Base-by-base conservation (phyloP, 92 coral and sea anemone genomes). In the Zoanthus gigantus region DNA sequence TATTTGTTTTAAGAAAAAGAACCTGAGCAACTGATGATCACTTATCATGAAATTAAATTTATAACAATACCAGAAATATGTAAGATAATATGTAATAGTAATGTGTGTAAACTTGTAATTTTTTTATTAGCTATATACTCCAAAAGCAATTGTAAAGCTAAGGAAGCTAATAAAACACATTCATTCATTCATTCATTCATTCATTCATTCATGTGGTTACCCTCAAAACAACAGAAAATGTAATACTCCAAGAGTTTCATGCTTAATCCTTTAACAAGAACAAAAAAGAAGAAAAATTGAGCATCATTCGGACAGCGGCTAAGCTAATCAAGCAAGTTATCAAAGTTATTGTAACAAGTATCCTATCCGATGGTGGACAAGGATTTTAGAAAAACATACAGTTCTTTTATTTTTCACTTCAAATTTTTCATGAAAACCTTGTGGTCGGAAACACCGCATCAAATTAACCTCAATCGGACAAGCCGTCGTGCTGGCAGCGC, bases 391-490 rank as follows among this genome's bases (percentile, higher is more conserved):
- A 29, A 8, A 47, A 54, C 65, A 85, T 79, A 14, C 16, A 32
- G 16, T 77, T 56, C 63, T 0, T 87, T 17, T 84, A 85, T 7
- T 14, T 56, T 13, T 57, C 67, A 14, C 77, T 87, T 31, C 28
- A 61, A 42, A 5, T 50, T 4, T 78, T 87, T 67, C 66, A 78
- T 30, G 71, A 44, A 31, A 9, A 8, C 34, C 28, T 87, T 11
- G 58, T 87, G 32, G 77, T 16, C 29, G 79, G 79, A 15, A 87
- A 87, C 9, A 87, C 68, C 44, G 61, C 34, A 10, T 87, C 6
- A 87, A 77, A 48, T 17, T 77, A 52, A 86, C 86, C 4, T 76
- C 77, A 6, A 52, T 87, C 16, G 90, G 90, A 11, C 86, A 87
- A 17, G 13, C 82, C 4, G 34, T 85, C 7, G 46, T 72, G 4